Conservation (phyloP, 2,888 invertebrate species). For the Brenthis hecate region DNA sequence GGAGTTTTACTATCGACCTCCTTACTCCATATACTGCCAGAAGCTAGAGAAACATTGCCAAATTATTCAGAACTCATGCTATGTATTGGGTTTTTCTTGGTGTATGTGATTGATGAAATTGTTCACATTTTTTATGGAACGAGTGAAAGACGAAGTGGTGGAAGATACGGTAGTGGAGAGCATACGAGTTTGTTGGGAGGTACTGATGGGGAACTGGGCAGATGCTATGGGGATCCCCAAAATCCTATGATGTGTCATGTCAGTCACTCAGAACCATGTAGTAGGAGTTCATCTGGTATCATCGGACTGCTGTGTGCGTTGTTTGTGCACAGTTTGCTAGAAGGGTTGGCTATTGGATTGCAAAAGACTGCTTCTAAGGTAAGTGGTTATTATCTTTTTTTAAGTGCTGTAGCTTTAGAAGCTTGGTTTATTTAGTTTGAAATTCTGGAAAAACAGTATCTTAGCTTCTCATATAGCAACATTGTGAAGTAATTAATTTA, state of each 20-base stretch:
- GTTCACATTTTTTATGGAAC: conserved; percentile 85
- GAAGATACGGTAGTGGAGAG: conserved; percentile 56
- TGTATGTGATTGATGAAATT: conserved; percentile 88
- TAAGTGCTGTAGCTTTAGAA: neutral
- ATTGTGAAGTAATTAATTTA: no score
- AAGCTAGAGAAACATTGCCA: conserved; percentile 84
- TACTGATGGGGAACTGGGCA: conserved; percentile 48
- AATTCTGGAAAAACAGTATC: no score
- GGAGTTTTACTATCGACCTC: conserved; percentile 91
- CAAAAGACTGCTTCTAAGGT: conserved; percentile 86
- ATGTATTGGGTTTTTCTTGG: conserved; percentile 86
- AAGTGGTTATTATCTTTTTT: neutral
- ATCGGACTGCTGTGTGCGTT: conserved; percentile 87
- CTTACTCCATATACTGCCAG: conserved; percentile 90
- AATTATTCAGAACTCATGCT: conserved; percentile 85
- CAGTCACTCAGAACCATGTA: conserved; percentile 85
- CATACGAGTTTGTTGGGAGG: conserved; percentile 53
- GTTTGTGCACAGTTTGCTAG: conserved; percentile 89
- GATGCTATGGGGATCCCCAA: conserved; percentile 61
- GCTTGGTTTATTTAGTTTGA: no score
- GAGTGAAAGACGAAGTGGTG: conserved; percentile 36
- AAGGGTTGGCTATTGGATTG: conserved; percentile 91
- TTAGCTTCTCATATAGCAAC: no score
- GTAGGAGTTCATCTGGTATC: conserved; percentile 83
- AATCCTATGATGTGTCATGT: conserved; percentile 84